Conservation (phyloP, 2,113 vertebrate genomes). For the Laterallus jamaicensis region DNA sequence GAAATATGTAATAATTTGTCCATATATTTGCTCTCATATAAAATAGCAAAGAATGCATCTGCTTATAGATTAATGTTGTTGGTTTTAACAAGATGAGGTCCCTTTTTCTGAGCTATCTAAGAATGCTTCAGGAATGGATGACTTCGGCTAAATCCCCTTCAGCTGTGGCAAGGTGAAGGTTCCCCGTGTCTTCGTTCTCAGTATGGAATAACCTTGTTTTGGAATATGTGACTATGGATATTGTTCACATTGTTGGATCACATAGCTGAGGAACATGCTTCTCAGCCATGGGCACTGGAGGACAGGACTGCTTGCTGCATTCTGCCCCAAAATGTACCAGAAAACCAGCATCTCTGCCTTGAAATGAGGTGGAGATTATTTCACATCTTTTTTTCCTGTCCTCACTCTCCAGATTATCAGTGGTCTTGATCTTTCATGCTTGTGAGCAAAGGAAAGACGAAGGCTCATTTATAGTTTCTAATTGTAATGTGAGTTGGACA, state of each 20-base stretch:
- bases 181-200: neutral
- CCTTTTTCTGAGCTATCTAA: neutral
- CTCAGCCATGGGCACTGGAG: neutral
- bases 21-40: neutral
- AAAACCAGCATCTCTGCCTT: neutral
- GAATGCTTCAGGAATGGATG: neutral
- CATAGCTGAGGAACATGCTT: neutral
- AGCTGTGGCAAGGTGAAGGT: neutral
- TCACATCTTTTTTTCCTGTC: neutral
- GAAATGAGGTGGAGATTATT: neutral
- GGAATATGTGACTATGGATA: neutral
- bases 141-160: neutral
- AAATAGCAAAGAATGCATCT: neutral
- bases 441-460: neutral
- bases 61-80: neutral
- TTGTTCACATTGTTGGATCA: neutral
- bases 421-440: neutral
- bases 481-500: neutral
- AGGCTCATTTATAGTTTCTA: neutral
- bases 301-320: neutral
- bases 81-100: neutral
- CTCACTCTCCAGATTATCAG: neutral
- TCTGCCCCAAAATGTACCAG: neutral
- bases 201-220: neutral
- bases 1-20: conserved; percentile 45